These are phyloP conservation scores for Heliconius ethilla DNA, from an alignment of 2,888 invertebrate genomes.

Conservation along the genomic window DNA sequence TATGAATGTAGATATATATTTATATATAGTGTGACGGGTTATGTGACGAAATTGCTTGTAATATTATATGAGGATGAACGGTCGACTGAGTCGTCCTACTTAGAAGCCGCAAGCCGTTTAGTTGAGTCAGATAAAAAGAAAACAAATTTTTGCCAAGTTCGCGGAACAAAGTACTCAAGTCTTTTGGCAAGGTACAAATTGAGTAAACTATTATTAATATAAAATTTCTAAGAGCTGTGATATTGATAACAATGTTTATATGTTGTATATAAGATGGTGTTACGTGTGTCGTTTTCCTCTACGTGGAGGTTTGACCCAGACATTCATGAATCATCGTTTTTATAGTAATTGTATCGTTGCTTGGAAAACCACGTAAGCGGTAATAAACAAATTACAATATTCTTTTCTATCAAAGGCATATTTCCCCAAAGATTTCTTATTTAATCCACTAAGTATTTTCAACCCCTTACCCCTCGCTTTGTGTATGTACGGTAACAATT, in stretches of 20 bases:
- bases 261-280: conserved; percentile 26
- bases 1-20: conserved; percentile 32
- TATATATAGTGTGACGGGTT: conserved; percentile 41
- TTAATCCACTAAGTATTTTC: conserved; percentile 9
- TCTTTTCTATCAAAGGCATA: neutral
- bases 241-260: conserved; percentile 39
- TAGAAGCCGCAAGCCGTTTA: conserved; percentile 49
- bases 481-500: conserved; percentile 50
- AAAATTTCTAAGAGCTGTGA: conserved; percentile 22
- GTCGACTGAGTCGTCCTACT: conserved; percentile 48
- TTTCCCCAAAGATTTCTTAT: neutral
- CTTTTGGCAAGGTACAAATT: conserved; percentile 46
- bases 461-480: conserved; percentile 41
- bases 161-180: conserved; percentile 50
- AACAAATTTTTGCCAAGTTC: conserved; percentile 33
- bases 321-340: conserved; percentile 47
- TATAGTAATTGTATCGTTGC: conserved; percentile 36
- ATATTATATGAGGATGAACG: conserved; percentile 41
- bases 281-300: conserved; percentile 43
- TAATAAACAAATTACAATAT: conserved; percentile 6
- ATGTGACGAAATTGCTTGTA: conserved; percentile 42
- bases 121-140: conserved; percentile 42
- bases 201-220: conserved; percentile 50
- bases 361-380: conserved; percentile 32
- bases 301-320: conserved; percentile 45